Evolutionary conservation across 2,797 vertebrate species (phyloP), one percentile per base, ranked within the genome.

Genomic region (Poecile montanus): DNA sequence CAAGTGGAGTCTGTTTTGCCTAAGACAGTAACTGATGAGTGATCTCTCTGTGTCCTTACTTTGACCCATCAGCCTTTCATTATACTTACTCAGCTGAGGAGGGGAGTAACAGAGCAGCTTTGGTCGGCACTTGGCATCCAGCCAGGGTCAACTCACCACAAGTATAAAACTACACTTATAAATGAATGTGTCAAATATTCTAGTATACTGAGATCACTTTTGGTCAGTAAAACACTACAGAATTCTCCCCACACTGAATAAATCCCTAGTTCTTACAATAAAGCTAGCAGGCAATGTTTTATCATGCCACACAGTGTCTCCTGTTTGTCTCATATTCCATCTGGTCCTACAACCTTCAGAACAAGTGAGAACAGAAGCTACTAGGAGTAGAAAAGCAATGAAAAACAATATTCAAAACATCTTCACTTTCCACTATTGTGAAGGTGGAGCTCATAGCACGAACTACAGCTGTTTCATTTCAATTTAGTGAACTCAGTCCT

Each of bases 1-100:
- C 27, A 42, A 29, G 11, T 22, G 0, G 0, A 42, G 9, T 65
- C 26, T 25, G 9, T 70, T 81, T 58, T 58, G 26, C 26, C 38
- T 36, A 2, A 21, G 26, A 47, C 4, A 16, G 40, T 26, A 60
- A 51, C 22, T 47, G 36, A 15, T 51, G 75, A 74, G 44, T 50
- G 44, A 62, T 57, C 30, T 67, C 42, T 67, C 42, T 1, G 3
- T 74, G 38, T 51, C 83, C 70, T 70, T 58, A 53, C 32, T 34
- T 36, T 51, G 51, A 81, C 16, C n/a, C 30, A 29, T 16, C 8
- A 58, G 14, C 30, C 19, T 67, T 77, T 77, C 8, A 8, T n/a
- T 48, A 6, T 16, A 38, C 54, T 63, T 83, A 11, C 23, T 54
- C 44, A 48, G 40, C 32, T 61, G 47, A 82, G 25, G 8, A 66